A percentile compares a stretch with the other conserved stretches of the same genome.
phyloP scores from a whole-genome alignment of 2,797 vertebrate genomes.

The Threskiornis aethiopicus region DNA sequence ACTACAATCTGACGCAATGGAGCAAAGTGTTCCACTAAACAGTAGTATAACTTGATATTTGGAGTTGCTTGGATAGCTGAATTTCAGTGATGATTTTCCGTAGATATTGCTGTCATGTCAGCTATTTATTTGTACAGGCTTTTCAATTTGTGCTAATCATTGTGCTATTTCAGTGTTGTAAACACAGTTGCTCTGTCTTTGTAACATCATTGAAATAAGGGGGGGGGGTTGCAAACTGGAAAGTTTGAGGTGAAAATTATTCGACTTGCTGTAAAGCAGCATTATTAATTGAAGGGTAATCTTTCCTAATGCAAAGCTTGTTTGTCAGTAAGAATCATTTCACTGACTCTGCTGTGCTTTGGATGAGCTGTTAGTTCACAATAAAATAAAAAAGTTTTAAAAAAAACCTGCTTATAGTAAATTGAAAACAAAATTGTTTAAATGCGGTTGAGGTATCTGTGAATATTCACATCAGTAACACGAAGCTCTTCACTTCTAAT shows the following conservation, averaged over 20 bases:
- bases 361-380: neutral
- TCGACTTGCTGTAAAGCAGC: neutral
- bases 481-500: neutral
- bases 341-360: neutral
- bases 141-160: neutral
- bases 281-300: neutral
- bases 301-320: neutral
- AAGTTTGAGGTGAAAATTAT: neutral
- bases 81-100: neutral
- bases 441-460: neutral
- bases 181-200: neutral
- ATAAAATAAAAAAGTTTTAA: neutral
- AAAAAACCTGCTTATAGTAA: neutral
- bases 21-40: neutral
- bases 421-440: neutral
- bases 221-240: neutral
- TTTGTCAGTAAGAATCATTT: neutral
- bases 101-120: neutral
- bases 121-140: neutral
- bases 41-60: neutral
- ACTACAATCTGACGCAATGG: fast-evolving
- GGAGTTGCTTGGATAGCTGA: neutral
- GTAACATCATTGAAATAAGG: neutral
- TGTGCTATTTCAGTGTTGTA: neutral
- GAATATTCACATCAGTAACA: neutral